These are phyloP conservation scores for Calosoma granatense DNA, from an alignment of 1,140 invertebrate genomes.

Conservation along the genomic window DNA sequence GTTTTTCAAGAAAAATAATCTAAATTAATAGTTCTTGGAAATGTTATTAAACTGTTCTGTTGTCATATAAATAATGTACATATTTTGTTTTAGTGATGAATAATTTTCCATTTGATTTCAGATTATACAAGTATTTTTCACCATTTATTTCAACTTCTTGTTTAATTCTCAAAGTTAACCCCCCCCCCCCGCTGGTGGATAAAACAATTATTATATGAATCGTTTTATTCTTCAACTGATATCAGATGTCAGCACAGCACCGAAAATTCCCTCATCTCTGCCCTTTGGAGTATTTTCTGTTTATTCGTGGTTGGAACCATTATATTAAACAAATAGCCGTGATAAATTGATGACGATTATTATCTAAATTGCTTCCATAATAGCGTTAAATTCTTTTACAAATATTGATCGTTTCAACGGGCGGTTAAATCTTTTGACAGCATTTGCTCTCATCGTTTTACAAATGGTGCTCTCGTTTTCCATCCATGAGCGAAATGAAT, in stretches of 20 bases:
- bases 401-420: not conserved
- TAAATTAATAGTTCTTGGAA: too few species aligned
- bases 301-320: not conserved
- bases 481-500: too few species aligned
- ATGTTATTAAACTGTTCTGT: too few species aligned
- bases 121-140: too few species aligned
- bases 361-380: slow-evolving; percentile 8
- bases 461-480: too few species aligned
- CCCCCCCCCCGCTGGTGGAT: not conserved
- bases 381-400: slow-evolving; percentile 4
- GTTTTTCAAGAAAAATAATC: too few species aligned
- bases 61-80: too few species aligned
- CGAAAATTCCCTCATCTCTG: not conserved
- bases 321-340: slow-evolving; percentile 6
- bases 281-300: not conserved
- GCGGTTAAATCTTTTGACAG: not conserved
- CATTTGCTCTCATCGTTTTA: not conserved
- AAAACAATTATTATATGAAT: not conserved
- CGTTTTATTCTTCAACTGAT: not conserved
- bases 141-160: too few species aligned
- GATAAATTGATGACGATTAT: slow-evolving; percentile 8
- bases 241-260: not conserved
- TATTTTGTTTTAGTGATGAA: too few species aligned
- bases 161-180: too few species aligned
- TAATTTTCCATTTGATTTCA: too few species aligned